phyloP scores from a whole-genome alignment of 2,113 vertebrate genomes.

The Petroica traversi region DNA sequence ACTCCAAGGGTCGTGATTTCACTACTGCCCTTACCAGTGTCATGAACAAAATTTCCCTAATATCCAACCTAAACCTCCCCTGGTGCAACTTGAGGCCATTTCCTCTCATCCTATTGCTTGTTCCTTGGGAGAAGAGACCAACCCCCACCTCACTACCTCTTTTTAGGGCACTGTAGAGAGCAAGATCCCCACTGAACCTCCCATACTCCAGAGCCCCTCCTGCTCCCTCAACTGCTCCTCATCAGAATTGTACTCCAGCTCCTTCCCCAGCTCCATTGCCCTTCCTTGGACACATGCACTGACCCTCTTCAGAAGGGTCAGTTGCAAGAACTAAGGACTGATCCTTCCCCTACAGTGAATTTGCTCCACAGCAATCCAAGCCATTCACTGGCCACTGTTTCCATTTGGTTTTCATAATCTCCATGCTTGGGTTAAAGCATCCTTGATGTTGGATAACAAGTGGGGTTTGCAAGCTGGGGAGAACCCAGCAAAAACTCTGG shows the following conservation, averaged over 20 bases:
- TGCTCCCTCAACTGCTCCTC: neutral
- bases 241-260: neutral
- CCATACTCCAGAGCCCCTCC: neutral
- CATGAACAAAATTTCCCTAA: neutral
- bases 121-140: neutral
- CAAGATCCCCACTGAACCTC: neutral
- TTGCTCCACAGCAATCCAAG: fast-evolving
- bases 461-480: neutral
- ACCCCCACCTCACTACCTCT: neutral
- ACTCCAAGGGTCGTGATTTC: neutral
- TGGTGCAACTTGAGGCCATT: neutral
- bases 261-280: neutral
- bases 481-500: neutral
- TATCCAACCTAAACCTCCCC: neutral
- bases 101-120: neutral
- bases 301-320: neutral
- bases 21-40: neutral
- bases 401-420: neutral
- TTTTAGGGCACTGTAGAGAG: neutral
- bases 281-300: neutral
- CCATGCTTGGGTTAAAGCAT: neutral
- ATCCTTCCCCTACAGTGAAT: neutral
- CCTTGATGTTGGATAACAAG: neutral
- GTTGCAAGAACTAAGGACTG: neutral
- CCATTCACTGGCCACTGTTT: neutral